Evolutionary conservation across 2,888 invertebrate species (phyloP).

Genomic region (Heliconius cydno): DNA sequence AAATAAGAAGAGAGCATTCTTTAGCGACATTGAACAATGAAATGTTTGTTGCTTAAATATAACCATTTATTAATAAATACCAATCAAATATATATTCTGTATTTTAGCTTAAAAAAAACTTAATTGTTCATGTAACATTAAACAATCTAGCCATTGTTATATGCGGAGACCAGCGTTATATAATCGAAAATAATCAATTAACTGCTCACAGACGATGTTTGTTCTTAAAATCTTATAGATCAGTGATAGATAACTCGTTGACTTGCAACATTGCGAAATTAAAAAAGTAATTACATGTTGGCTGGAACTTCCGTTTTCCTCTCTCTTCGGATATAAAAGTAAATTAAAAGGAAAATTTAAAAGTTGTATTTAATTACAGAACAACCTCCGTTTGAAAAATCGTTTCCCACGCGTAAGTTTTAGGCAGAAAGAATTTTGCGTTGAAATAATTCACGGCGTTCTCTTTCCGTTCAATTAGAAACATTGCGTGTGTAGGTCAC

Average conservation of each 20-base stretch:
- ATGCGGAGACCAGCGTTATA: slow-evolving; percentile 4
- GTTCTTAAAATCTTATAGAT: slow-evolving; percentile 27
- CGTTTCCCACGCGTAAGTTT: background rate
- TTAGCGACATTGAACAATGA: background rate
- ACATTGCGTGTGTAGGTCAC: background rate
- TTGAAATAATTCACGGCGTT: background rate
- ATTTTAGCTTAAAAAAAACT: background rate
- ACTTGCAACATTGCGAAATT: background rate
- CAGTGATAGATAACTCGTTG: background rate
- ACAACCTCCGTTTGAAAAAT: background rate
- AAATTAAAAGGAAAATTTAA: slow-evolving; percentile 10
- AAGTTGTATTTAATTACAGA: slow-evolving; percentile 1
- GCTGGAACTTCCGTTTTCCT: slow-evolving; percentile 9
- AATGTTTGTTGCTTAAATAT: background rate
- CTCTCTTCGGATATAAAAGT: background rate
- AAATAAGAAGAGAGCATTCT: background rate
- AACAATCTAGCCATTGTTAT: slow-evolving; percentile 22
- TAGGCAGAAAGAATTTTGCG: background rate
- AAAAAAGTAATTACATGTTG: slow-evolving; percentile 17
- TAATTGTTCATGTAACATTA: background rate
- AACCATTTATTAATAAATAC: background rate
- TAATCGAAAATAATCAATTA: slow-evolving; percentile 29
- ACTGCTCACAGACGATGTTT: slow-evolving; percentile 21
- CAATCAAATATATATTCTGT: background rate
- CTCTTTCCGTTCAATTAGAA: background rate